Evolutionary conservation across 2,888 invertebrate genomes (phyloP), one percentile per base, ranked within the genome.

Genomic region (Biston betularia): DNA sequence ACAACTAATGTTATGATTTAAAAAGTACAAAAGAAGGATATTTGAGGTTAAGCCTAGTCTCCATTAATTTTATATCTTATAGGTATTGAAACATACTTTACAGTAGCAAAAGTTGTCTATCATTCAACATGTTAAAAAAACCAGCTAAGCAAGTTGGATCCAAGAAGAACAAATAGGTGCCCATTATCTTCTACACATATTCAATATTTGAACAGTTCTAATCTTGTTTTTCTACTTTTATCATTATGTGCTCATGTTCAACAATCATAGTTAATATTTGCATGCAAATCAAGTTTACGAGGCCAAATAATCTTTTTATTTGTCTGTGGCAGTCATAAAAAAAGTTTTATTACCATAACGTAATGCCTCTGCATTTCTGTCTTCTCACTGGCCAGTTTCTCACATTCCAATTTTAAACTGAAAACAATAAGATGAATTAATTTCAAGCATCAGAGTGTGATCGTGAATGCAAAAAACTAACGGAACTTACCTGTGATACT

Each of bases 351-450:
- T 95, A 99, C 98, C 98, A 99, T 99, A 83, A 99, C 98, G 95
- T 99, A 99, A 95, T 99, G 98, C 93, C 99, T 95, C 94, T 99
- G 99, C 97, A 99, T 98, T 95, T 99, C 98, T 81, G 98, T 99
- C 95, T 99, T 99, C 94, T 99, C 99, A 92, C 97, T 97, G 74
- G 97, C 98, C 89, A 99, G 94, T 94, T 99, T 99, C 92, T 99
- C 99, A 94, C 98, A 98, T 95, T 99, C 99, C 94, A 98, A 95
- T 95, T 99, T 98, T 87, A 99, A 95, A 92, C 98, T 99, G 96
- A 65, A 89, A 89, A 77, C 68, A 73, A 70, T 68, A 66, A 65
- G 24, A 54, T 69, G 53, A 56, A 61, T 69, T 69, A 65, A 54
- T 66, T 66, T 56, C 54, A 11, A 55, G 40, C 6, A 54, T 49